Evolutionary conservation across 2,888 invertebrate genomes (phyloP).

Genomic region (Idaea aversata): DNA sequence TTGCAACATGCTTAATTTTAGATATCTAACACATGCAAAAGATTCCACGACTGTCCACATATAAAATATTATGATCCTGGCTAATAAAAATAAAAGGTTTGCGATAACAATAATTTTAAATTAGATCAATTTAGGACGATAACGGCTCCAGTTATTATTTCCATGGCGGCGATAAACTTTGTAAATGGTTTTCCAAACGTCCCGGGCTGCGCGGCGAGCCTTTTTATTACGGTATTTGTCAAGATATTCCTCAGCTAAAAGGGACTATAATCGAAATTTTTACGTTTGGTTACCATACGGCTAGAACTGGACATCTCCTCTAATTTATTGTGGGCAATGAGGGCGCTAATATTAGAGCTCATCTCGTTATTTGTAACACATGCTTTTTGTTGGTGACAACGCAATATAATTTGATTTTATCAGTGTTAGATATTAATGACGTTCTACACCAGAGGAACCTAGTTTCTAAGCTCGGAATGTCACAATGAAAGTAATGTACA

Average conservation of each 20-base stretch:
- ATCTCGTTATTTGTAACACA: background rate
- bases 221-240: conserved; percentile 79
- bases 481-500: too few species aligned
- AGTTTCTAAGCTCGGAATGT: too few species aligned
- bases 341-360: conserved; percentile 5
- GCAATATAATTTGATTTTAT: background rate
- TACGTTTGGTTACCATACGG: conserved; percentile 72
- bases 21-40: conserved; percentile 37
- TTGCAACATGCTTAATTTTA: conserved; percentile 25
- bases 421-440: too few species aligned
- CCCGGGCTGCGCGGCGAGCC: conserved; percentile 66
- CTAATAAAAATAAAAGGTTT: conserved; percentile 74
- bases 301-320: conserved; percentile 39
- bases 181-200: conserved; percentile 79
- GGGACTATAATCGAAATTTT: conserved; percentile 72
- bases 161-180: conserved; percentile 78
- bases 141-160: conserved; percentile 78
- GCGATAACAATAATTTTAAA: conserved; percentile 78
- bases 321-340: conserved; percentile 42
- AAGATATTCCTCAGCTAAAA: conserved; percentile 69
- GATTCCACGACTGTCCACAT: conserved; percentile 41
- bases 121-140: conserved; percentile 78
- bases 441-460: too few species aligned
- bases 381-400: background rate
- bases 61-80: conserved; percentile 64